A percentile compares a stretch with the other conserved stretches of the same genome.
These are phyloP conservation scores for Coleophora flavipennella DNA, from an alignment of 2,888 invertebrate genomes.

Conservation along the genomic window DNA sequence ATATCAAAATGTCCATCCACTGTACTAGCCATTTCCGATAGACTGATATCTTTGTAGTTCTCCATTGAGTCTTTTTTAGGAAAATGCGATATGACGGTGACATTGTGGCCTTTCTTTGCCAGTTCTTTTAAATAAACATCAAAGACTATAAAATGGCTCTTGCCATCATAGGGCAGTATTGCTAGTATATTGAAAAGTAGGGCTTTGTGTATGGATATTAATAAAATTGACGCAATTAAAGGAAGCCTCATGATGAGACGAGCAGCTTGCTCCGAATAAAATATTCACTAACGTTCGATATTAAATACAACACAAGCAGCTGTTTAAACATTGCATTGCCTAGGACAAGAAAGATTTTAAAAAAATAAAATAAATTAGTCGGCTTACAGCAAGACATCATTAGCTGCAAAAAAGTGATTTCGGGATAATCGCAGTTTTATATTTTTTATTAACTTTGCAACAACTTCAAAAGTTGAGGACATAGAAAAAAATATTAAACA, in stretches of 20 bases:
- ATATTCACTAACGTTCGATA: no score
- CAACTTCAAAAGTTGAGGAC: no score
- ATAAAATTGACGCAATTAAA: slow-evolving; percentile 10
- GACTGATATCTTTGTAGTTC: slow-evolving; percentile 75
- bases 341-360: no score
- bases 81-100: slow-evolving; percentile 79
- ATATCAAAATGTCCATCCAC: slow-evolving; percentile 26
- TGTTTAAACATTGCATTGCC: no score
- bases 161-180: slow-evolving; percentile 77
- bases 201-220: slow-evolving; percentile 20
- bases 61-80: slow-evolving; percentile 55
- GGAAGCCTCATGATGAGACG: background rate
- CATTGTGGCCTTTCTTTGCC: slow-evolving; percentile 74
- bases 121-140: slow-evolving; percentile 73
- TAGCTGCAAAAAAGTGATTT: no score
- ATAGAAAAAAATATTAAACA: no score
- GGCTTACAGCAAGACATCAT: no score
- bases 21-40: slow-evolving; percentile 39
- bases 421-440: no score
- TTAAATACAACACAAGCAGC: no score
- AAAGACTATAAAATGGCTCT: slow-evolving; percentile 79
- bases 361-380: no score
- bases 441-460: no score
- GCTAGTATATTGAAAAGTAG: slow-evolving; percentile 68
- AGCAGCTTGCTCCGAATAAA: no score